Evolutionary conservation across 2,797 vertebrate genomes (phyloP), one percentile per base, ranked within the genome.

Genomic region (Borostomias antarcticus): DNA sequence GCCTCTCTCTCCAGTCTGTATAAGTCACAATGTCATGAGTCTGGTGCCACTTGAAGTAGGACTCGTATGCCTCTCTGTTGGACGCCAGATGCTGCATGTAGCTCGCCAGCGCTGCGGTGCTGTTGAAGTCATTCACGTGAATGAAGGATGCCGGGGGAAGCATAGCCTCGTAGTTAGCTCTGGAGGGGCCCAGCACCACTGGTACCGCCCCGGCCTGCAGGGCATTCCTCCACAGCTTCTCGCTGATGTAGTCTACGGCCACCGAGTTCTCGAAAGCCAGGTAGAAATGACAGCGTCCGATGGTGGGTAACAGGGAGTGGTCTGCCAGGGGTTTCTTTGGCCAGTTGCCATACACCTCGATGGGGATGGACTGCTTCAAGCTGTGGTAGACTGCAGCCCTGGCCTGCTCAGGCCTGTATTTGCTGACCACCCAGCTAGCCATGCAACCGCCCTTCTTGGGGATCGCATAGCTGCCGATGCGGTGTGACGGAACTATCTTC

Each of bases 161-260:
- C 0, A 95, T 80, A 19, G 85, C 87, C 70, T 96, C 90, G 0
- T 98, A 98, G 58, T 91, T 90, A 40, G 83, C 75, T 28, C 92
- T 79, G 2, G 90, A 86, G 1, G 96, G 94, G 0, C 95, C 96
- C 0, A 95, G 80, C 43, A 94, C 96, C 57, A 98, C 89, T 0
- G 96, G 96, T 9, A 96, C 87, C 0, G 84, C 64, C 0, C 95
- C 93, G 0, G 94, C 92, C 9, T 83, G 70, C 72, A 95, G 87
- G 0, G 94, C 88, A 0, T 97, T 98, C 68, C 87, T 88, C 96
- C 96, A 98, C 23, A 98, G 85, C 82, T 98, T 98, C 81, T 98
- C 96, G 0, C 93, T 96, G 79, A 97, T 95, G 75, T 98, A 98
- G 80, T 97, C 95, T 0, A 7, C 88, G 45, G 93, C 87, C 72